phyloP scores from a whole-genome alignment of 1,140 invertebrate genomes.

The Drosophila guanche region DNA sequence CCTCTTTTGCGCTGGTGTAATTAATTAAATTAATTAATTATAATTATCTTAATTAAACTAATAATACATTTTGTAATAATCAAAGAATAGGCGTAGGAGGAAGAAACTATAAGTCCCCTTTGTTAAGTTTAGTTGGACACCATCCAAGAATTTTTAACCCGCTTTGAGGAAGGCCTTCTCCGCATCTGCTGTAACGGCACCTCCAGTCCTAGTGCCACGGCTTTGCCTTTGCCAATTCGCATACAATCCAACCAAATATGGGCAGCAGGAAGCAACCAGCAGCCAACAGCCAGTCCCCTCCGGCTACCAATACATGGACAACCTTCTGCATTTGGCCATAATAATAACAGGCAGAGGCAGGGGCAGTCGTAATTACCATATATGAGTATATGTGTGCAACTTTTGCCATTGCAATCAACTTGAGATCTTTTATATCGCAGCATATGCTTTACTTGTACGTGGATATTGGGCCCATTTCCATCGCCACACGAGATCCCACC shows the following conservation, averaged over 20 bases:
- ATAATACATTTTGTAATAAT: too few relatives aligned
- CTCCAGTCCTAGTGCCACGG: too few relatives aligned
- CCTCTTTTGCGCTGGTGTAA: too few relatives aligned
- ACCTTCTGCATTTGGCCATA: constrained; percentile 33
- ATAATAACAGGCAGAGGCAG: constrained; percentile 12
- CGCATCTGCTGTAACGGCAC: too few relatives aligned
- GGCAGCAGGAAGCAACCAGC: constrained; percentile 32
- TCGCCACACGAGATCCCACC: too few relatives aligned
- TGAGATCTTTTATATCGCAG: constrained; percentile 25
- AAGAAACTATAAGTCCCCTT: neutral
- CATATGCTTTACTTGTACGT: constrained; percentile 8
- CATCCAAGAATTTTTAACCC: constrained; percentile 57
- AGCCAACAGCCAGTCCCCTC: constrained; percentile 8
- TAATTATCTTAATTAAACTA: too few relatives aligned
- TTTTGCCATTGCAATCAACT: constrained; percentile 27
- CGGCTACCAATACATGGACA: neutral
- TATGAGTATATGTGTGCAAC: constrained; percentile 28
- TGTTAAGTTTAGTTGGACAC: constrained; percentile 12
- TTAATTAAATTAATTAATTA: too few relatives aligned
- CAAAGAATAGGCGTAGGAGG: neutral
- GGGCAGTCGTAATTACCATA: constrained; percentile 44
- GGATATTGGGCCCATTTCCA: neutral
- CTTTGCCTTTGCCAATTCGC: too few relatives aligned
- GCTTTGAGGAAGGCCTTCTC: constrained; percentile 29
- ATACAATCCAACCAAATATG: constrained; percentile 5